A percentile compares a stretch with the other conserved stretches of the same genome.
phyloP scores from a whole-genome alignment of 1,140 invertebrate genomes.

The Drosophila baimaii region DNA sequence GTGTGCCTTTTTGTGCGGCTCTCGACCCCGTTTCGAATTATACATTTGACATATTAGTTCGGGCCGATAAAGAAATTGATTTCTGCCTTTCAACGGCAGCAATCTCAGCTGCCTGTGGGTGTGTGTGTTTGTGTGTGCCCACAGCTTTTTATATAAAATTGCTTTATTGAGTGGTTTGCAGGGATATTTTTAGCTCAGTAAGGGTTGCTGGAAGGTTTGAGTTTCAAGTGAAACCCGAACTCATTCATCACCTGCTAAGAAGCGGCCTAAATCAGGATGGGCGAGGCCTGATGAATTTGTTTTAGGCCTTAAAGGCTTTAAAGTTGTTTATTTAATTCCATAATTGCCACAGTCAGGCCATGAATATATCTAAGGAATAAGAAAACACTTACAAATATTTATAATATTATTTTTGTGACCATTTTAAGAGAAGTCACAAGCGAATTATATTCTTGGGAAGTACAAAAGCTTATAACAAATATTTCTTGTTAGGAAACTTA shows the following conservation, averaged over 20 bases:
- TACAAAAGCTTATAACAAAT: neutral
- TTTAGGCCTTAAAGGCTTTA: neutral
- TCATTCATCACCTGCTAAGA: slow-evolving; percentile 35
- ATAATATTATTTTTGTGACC: neutral
- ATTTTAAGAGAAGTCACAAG: neutral
- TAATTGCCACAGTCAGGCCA: too few species aligned
- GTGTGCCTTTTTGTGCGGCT: slow-evolving; percentile 53
- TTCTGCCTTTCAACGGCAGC: slow-evolving; percentile 70
- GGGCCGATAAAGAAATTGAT: slow-evolving; percentile 80
- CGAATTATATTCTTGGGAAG: neutral
- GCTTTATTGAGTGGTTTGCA: slow-evolving; percentile 58
- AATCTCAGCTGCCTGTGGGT: slow-evolving; percentile 17
- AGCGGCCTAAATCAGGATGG: slow-evolving; percentile 19
- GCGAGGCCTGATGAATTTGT: slow-evolving; percentile 6
- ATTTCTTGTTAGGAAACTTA: neutral
- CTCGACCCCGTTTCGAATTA: slow-evolving; percentile 49
- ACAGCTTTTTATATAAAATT: slow-evolving; percentile 57
- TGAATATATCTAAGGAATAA: neutral
- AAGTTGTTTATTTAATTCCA: neutral
- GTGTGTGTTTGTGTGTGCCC: too few species aligned
- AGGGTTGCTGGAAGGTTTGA: slow-evolving; percentile 5
- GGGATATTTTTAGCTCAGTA: slow-evolving; percentile 12
- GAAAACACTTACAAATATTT: neutral
- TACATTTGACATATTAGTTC: slow-evolving; percentile 81
- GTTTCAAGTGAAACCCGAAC: neutral